Percentiles rank a stretch among this genome's conserved stretches.
Conservation (phyloP, 2,888 invertebrate genomes). For the Parnassius smintheus region DNA sequence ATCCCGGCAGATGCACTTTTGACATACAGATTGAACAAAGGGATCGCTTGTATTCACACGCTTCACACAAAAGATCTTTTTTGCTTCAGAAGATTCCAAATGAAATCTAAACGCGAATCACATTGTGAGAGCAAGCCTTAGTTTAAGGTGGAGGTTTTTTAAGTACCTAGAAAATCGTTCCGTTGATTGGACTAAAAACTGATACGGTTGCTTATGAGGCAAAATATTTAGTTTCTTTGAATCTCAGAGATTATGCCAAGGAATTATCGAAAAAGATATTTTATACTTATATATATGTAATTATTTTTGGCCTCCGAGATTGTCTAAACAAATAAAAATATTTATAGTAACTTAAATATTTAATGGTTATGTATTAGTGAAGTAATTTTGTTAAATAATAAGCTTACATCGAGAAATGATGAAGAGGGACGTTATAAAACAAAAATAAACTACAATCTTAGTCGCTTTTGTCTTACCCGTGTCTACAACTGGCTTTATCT, state of each 20-base stretch:
- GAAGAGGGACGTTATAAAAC: slow-evolving; percentile 66
- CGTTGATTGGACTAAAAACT: slow-evolving; percentile 17
- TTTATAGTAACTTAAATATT: no score
- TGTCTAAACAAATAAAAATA: no score
- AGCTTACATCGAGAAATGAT: slow-evolving; percentile 47
- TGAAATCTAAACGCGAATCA: slow-evolving; percentile 67
- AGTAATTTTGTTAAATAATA: slow-evolving; percentile 47
- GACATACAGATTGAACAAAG: slow-evolving; percentile 59
- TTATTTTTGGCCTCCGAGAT: no score
- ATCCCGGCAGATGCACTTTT: slow-evolving; percentile 66
- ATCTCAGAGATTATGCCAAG: no score
- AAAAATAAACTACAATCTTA: slow-evolving; percentile 68
- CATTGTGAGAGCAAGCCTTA: slow-evolving; percentile 60
- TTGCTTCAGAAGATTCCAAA: slow-evolving; percentile 54
- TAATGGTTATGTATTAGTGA: no score
- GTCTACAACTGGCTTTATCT: slow-evolving; percentile 72
- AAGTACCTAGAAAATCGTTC: slow-evolving; percentile 27
- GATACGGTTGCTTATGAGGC: not conserved
- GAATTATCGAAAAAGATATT: no score
- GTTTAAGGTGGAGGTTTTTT: slow-evolving; percentile 37
- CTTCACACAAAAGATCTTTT: slow-evolving; percentile 65
- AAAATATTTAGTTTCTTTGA: no score
- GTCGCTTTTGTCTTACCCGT: slow-evolving; percentile 74
- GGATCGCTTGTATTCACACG: slow-evolving; percentile 67
- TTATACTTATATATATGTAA: no score